These are phyloP conservation scores for Bradypodion ventrale DNA, from an alignment of 2,797 vertebrate species.

Conservation along the genomic window DNA sequence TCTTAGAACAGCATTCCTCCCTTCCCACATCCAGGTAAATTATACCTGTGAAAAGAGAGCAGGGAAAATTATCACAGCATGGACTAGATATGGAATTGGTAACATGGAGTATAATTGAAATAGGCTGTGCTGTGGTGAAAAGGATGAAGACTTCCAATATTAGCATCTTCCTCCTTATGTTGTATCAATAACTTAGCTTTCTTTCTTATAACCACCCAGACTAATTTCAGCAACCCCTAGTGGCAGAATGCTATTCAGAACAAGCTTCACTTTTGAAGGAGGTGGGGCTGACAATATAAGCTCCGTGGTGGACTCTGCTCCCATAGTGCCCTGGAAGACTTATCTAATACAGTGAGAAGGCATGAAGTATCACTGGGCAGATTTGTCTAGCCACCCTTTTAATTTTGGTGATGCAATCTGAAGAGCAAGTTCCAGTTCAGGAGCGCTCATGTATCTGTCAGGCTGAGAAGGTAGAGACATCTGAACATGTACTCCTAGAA, in stretches of 20 bases:
- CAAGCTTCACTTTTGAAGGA: background rate
- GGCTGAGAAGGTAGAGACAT: too few relatives aligned
- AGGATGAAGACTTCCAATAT: background rate
- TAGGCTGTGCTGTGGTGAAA: background rate
- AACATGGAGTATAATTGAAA: background rate
- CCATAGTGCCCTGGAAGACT: too few relatives aligned
- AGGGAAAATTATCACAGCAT: background rate
- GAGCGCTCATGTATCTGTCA: too few relatives aligned
- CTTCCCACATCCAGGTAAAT: background rate
- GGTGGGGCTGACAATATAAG: background rate
- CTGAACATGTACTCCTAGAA: too few relatives aligned
- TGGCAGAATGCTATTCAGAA: background rate
- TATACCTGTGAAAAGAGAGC: background rate
- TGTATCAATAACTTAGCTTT: background rate
- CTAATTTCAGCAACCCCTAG: background rate
- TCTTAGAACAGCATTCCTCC: conserved; percentile 25
- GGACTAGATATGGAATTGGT: background rate
- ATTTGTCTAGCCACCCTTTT: background rate
- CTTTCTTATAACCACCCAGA: background rate
- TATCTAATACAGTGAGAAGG: too few relatives aligned
- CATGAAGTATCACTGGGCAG: too few relatives aligned
- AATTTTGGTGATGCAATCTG: too few relatives aligned
- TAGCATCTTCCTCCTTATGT: background rate
- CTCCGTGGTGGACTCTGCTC: background rate
- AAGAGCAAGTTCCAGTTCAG: too few relatives aligned